Base-by-base conservation (phyloP, 92 coral and sea anemone species). In the Epizoanthus fatuus region DNA sequence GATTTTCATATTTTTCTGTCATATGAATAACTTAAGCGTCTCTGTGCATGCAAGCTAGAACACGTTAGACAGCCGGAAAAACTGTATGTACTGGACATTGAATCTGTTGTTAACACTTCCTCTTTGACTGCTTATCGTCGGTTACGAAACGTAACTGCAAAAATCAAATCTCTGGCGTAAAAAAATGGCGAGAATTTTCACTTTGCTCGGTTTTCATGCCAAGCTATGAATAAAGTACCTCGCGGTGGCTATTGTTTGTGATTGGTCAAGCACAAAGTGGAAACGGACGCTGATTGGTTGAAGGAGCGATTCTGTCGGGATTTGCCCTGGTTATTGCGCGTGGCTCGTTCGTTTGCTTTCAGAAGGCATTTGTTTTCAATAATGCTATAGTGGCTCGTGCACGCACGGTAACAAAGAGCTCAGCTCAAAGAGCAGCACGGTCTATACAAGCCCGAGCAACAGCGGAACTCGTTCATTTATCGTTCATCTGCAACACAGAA, bases 241-340 rank as follows among this genome's bases (percentile, higher is more conserved):
- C 82, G 82, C 65, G 82, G 82, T 42, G 45, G 16, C 57, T 69
- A 77, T 77, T 77, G 82, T 77, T 42, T 83, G 86, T 90, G 98
- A 97, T 97, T 97, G 95, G 96, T 89, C 81, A 92, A 76, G 93
- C 94, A 77, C 82, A 79, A 75, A 66, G 85, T 79, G 60, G 15
- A 44, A 63, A 15, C 25, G 90, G 56, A 51, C 83, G 63, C 87
- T 97, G 98, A 97, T 97, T 97, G 99, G 99, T 88, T 73, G 87
- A 37, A 37, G 17, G 39, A 58, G 86, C 80, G 80, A 89, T 94
- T 85, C 92, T 79, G 83, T 79, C 83, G 83, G 90, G 95, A 83
- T 92, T 94, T 89, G 89, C 94, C 94, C 97, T 91, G 74, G 75
- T 88, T 83, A 81, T 90, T 91, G 95, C 98, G 98, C 98, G 98